These are phyloP conservation scores for Thyatira batis DNA, from an alignment of 2,888 invertebrate species.

Conservation along the genomic window DNA sequence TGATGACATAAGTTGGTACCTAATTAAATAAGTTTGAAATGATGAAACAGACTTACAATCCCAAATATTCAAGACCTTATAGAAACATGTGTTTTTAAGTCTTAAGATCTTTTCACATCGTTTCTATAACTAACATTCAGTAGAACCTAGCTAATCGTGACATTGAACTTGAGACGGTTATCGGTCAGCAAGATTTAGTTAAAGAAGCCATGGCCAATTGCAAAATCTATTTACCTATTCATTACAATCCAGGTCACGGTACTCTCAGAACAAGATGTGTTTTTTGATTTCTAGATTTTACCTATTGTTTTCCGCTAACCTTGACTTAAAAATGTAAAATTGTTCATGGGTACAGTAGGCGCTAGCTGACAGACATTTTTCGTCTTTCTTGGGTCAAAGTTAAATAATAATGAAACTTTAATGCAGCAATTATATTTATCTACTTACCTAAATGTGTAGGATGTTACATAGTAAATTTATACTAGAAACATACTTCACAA, in stretches of 20 bases:
- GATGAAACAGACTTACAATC: too few species aligned
- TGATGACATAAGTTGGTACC: too few species aligned
- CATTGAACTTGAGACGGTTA: slow-evolving; percentile 58
- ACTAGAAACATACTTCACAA: too few species aligned
- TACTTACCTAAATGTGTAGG: too few species aligned
- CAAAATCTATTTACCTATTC: slow-evolving; percentile 41
- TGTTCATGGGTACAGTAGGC: background rate
- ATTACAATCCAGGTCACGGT: slow-evolving; percentile 56
- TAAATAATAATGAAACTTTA: background rate
- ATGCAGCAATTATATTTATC: too few species aligned
- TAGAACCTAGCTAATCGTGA: slow-evolving; percentile 13
- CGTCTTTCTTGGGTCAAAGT: background rate
- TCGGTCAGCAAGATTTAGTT: slow-evolving; percentile 22
- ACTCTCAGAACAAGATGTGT: slow-evolving; percentile 40
- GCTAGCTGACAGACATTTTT: background rate
- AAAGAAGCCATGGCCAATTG: slow-evolving; percentile 52
- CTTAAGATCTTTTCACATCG: too few species aligned
- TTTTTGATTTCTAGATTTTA: slow-evolving; percentile 42
- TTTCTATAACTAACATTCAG: background rate
- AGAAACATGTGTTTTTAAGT: too few species aligned
- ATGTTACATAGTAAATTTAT: too few species aligned
- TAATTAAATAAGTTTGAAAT: too few species aligned
- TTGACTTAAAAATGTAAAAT: slow-evolving; percentile 29
- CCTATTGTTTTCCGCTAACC: slow-evolving; percentile 28
- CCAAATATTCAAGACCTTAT: too few species aligned